Conservation (phyloP, 2,113 vertebrate species). For the Erythrocercus mccallii region DNA sequence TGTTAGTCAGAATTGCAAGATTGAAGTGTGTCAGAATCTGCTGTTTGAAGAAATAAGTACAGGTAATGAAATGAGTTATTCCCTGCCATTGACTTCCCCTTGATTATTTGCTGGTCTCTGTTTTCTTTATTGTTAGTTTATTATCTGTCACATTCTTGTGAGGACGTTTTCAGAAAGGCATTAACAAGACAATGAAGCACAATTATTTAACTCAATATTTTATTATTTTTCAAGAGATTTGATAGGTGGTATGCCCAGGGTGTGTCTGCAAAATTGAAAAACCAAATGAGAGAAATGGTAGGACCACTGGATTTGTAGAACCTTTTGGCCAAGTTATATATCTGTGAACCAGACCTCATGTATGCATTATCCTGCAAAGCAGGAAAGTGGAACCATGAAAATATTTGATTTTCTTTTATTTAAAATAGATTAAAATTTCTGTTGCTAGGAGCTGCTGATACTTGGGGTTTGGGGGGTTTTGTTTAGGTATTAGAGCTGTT, state of each 20-base stretch:
- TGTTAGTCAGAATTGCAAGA: background rate
- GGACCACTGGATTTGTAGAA: background rate
- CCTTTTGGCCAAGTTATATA: background rate
- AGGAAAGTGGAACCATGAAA: background rate
- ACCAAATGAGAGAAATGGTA: background rate
- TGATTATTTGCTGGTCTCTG: background rate
- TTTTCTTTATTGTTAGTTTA: background rate
- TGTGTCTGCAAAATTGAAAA: background rate
- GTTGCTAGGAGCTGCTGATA: background rate
- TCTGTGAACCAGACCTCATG: background rate
- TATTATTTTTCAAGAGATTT: background rate
- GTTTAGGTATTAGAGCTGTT: background rate
- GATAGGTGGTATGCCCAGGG: background rate
- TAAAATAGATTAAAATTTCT: background rate
- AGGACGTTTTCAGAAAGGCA: background rate
- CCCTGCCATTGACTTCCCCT: background rate
- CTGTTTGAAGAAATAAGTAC: background rate
- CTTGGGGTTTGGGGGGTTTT: fast-evolving
- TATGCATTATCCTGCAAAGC: background rate
- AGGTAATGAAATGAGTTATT: background rate
- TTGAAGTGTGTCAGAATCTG: background rate
- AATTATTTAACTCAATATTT: background rate
- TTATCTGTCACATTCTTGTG: background rate
- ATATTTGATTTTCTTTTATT: background rate
- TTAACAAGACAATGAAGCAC: background rate